These are phyloP conservation scores for Diarsia mendica DNA, from an alignment of 2,888 invertebrate genomes.

Conservation along the genomic window DNA sequence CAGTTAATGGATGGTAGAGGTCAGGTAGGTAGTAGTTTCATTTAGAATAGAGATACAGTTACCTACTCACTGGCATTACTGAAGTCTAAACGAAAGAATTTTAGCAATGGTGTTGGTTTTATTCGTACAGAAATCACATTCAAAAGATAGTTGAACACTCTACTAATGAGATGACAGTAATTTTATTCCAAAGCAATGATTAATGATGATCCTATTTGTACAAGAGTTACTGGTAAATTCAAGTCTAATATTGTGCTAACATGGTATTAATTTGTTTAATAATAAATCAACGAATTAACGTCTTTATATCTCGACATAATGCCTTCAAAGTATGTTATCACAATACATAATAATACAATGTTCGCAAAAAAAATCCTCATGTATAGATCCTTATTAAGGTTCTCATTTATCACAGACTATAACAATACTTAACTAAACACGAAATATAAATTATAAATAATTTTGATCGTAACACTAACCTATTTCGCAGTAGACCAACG, in stretches of 20 bases:
- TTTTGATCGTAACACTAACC: conserved; percentile 32
- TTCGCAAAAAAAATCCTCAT: not conserved
- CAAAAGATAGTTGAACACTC: not conserved
- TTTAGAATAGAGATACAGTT: not conserved
- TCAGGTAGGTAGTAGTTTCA: not conserved
- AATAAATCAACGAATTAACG: conserved; percentile 26
- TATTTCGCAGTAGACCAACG: conserved; percentile 34
- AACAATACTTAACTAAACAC: not conserved
- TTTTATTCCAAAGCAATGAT: not conserved
- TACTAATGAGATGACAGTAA: not conserved
- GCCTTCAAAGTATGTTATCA: conserved; percentile 9
- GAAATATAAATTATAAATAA: conserved; percentile 18
- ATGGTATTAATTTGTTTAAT: not conserved
- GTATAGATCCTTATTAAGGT: not conserved
- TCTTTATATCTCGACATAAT: conserved; percentile 10
- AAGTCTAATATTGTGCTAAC: not conserved
- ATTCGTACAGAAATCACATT: not conserved
- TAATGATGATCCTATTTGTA: not conserved
- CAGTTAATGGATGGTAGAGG: not conserved
- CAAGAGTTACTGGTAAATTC: not conserved
- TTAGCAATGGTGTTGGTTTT: not conserved
- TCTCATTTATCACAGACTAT: conserved; percentile 27
- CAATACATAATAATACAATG: not conserved
- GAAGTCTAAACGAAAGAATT: not conserved
- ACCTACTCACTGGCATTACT: too few relatives aligned